A percentile compares a stretch with the other conserved stretches of the same genome.
Conservation (phyloP, 2,888 invertebrate species). For the Cerastis rubricosa region DNA sequence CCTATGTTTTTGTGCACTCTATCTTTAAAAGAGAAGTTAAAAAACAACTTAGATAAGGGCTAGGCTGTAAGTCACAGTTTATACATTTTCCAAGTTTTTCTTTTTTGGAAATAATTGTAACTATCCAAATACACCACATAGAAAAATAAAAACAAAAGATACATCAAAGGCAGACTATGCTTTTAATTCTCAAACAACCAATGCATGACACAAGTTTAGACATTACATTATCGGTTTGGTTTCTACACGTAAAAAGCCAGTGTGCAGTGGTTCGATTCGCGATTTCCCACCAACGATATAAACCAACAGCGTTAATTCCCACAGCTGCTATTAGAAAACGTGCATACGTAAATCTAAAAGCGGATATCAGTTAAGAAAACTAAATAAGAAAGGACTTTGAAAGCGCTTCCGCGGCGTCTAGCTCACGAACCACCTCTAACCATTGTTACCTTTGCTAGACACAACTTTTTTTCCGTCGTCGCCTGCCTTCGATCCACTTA, state of each 20-base stretch:
- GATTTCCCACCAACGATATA: constrained; percentile 41
- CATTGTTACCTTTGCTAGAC: constrained; percentile 83
- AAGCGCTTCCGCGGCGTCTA: constrained; percentile 69
- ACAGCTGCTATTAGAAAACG: constrained; percentile 50
- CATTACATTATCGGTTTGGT: not conserved
- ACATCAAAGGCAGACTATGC: not conserved
- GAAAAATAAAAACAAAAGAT: not conserved
- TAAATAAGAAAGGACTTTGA: constrained; percentile 65
- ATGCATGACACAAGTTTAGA: not conserved
- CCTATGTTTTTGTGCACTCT: not conserved
- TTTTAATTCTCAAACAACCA: not conserved
- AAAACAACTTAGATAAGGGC: not conserved
- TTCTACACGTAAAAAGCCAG: not conserved
- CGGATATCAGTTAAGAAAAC: constrained; percentile 72
- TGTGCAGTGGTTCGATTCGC: not conserved
- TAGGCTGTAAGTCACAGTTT: not conserved
- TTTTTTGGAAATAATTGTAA: too few relatives aligned
- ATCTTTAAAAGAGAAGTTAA: not conserved
- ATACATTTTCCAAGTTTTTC: not conserved
- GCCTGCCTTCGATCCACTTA: constrained; percentile 70
- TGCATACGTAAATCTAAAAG: constrained; percentile 60
- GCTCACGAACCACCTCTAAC: constrained; percentile 75
- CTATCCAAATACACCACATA: not conserved
- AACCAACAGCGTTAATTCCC: constrained; percentile 49
- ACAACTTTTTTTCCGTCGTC: constrained; percentile 75